phyloP scores from a whole-genome alignment of 2,113 vertebrate genomes.

The Dunckerocampus dactyliophorus region DNA sequence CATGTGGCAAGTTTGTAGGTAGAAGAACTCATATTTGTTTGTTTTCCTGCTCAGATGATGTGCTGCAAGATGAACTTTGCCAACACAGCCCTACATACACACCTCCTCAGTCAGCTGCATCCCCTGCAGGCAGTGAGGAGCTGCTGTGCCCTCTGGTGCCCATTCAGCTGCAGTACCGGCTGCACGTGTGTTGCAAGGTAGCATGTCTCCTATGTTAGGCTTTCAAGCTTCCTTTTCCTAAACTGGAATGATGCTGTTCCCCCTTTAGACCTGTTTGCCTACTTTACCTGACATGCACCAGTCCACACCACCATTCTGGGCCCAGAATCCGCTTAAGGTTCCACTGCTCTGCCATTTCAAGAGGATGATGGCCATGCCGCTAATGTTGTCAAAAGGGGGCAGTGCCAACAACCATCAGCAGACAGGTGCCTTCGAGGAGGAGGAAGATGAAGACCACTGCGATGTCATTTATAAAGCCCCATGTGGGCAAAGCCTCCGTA shows the following conservation, averaged over 20 bases:
- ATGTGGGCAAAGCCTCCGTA: conserved; percentile 81
- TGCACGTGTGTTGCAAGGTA: conserved; percentile 72
- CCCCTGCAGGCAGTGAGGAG: conserved; percentile 17
- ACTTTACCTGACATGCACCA: conserved; percentile 41
- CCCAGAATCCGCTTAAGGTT: conserved; percentile 82
- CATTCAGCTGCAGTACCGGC: conserved; percentile 31
- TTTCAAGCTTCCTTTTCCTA: not conserved
- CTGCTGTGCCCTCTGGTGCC: conserved; percentile 33
- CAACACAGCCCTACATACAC: not conserved
- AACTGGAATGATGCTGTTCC: not conserved
- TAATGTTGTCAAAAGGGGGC: not conserved
- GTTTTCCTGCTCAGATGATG: conserved; percentile 24
- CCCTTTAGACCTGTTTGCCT: conserved; percentile 8
- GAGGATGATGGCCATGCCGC: conserved; percentile 70
- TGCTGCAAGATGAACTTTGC: conserved; percentile 1
- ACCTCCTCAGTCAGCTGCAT: not conserved
- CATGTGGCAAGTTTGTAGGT: not conserved
- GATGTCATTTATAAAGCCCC: conserved; percentile 84
- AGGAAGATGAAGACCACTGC: conserved; percentile 17
- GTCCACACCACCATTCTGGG: conserved; percentile 55
- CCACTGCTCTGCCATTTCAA: conserved; percentile 83
- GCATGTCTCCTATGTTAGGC: not conserved
- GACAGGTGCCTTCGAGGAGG: not conserved
- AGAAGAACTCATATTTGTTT: not conserved
- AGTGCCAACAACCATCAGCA: rapidly evolving